phyloP scores from a whole-genome alignment of 2,797 vertebrate species.

The Gobio occitaniae region DNA sequence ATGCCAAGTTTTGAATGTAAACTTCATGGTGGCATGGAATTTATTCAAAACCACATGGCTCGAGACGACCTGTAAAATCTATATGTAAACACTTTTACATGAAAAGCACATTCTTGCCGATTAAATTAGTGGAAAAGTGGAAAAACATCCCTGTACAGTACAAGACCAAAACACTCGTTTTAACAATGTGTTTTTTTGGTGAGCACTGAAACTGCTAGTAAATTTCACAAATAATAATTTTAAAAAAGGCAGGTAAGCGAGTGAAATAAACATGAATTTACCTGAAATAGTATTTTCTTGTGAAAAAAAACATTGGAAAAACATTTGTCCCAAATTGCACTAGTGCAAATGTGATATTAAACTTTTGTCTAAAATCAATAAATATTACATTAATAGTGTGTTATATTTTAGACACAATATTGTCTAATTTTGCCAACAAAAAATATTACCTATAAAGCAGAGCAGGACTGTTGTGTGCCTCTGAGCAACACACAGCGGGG shows the following conservation, averaged over 20 bases:
- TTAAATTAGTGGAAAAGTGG: conserved; percentile 13
- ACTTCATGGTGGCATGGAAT: not conserved
- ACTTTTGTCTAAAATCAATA: no score
- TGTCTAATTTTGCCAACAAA: no score
- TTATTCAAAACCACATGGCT: conserved; percentile 29
- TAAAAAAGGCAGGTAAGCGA: not conserved
- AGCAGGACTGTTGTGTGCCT: no score
- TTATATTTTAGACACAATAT: no score
- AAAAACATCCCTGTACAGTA: conserved; percentile 11
- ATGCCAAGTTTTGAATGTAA: conserved; percentile 20
- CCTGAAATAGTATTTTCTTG: not conserved
- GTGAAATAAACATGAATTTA: not conserved
- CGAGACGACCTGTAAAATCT: conserved; percentile 24
- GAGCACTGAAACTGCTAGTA: not conserved
- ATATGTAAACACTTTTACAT: conserved; percentile 12
- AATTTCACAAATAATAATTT: not conserved
- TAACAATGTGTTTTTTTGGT: not conserved
- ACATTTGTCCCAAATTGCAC: no score
- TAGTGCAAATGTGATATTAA: no score
- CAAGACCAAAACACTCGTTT: not conserved
- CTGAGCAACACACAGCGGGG: no score
- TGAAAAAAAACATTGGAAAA: no score
- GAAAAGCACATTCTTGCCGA: conserved; percentile 19
- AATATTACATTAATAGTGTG: no score
- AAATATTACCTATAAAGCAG: no score